Percentiles rank a stretch among this genome's conserved stretches.
Evolutionary conservation across 2,888 invertebrate genomes (phyloP).

Genomic region (Pachydiplax longipennis): DNA sequence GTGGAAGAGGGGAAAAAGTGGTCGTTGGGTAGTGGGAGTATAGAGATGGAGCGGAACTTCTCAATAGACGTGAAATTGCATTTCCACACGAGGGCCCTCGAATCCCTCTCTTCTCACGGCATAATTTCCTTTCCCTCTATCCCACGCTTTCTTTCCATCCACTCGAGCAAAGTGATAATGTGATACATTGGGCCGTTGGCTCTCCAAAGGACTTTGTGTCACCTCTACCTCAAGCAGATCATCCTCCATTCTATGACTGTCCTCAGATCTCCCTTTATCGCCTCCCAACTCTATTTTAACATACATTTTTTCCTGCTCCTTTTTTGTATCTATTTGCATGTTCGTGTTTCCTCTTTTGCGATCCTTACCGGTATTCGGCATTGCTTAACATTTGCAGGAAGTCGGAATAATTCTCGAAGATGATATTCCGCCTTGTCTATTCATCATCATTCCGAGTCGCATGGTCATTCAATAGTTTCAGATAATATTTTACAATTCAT

Average conservation of each 20-base stretch:
- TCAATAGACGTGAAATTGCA: slow-evolving; percentile 32
- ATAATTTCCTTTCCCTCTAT: not conserved
- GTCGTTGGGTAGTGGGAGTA: no score
- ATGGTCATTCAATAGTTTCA: no score
- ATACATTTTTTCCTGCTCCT: not conserved
- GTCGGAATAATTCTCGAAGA: no score
- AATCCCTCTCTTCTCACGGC: not conserved
- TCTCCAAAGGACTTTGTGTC: not conserved
- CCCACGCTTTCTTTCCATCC: not conserved
- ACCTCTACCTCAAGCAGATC: not conserved
- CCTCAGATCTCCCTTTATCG: not conserved
- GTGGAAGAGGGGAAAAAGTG: not conserved
- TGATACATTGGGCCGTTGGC: not conserved
- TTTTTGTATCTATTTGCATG: not conserved
- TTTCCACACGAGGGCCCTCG: slow-evolving; percentile 18
- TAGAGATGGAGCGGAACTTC: no score
- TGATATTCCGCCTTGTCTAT: no score
- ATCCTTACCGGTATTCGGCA: no score
- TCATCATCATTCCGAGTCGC: no score
- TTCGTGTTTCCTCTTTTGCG: no score
- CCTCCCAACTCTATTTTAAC: not conserved
- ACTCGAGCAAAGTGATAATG: not conserved
- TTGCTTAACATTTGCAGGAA: no score
- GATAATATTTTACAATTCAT: no score
- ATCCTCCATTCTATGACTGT: not conserved